phyloP scores from a whole-genome alignment of 2,113 vertebrate genomes.

The Python bivittatus region DNA sequence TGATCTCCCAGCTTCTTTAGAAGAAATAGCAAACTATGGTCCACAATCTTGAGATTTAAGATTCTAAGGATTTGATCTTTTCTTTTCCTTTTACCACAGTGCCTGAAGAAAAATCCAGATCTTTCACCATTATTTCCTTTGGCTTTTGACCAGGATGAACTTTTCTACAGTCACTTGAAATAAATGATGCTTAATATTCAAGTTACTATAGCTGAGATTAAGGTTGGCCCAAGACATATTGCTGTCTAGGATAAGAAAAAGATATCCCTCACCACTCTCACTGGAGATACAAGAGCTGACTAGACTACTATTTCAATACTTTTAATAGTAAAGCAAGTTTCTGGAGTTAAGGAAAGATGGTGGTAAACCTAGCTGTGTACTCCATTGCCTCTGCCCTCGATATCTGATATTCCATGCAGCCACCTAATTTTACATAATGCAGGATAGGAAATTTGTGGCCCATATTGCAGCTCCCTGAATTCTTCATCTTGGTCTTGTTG shows the following conservation, averaged over 20 bases:
- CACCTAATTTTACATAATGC: not conserved
- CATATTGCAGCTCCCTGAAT: not conserved
- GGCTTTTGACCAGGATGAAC: not conserved
- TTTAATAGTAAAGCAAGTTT: not conserved
- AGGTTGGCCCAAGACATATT: not conserved
- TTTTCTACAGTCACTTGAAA: not conserved
- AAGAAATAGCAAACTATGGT: not conserved
- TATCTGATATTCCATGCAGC: not conserved
- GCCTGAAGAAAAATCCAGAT: slow-evolving; percentile 6
- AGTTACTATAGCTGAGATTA: not conserved
- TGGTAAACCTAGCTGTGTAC: not conserved
- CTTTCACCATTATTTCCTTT: slow-evolving; percentile 12
- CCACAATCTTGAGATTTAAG: slow-evolving; percentile 6
- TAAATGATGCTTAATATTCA: not conserved
- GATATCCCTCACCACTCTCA: not conserved
- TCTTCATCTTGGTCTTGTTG: not conserved
- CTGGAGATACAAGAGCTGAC: not conserved
- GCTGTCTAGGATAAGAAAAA: not conserved
- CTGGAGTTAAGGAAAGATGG: not conserved
- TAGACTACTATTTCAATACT: not conserved
- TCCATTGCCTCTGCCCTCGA: not conserved
- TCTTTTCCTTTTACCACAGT: not conserved
- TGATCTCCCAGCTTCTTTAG: not conserved
- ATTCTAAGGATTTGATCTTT: fast-evolving
- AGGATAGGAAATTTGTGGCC: not conserved